Base-by-base conservation (phyloP, 2,888 invertebrate genomes). In the Sphaerophoria rueppellii region DNA sequence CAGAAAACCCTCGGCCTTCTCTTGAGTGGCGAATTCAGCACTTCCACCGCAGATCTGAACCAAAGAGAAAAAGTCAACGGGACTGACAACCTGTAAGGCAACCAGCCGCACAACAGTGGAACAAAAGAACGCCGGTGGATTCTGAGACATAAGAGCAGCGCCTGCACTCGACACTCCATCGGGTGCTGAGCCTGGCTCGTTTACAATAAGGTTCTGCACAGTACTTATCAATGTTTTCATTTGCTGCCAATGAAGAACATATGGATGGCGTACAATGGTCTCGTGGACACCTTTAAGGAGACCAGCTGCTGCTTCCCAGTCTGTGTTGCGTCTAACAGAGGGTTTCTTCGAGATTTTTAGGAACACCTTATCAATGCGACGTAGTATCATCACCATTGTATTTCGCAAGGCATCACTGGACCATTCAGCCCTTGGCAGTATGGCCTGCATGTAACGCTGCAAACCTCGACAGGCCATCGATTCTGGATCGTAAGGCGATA, bases 261-360 rank as follows among this genome's bases (percentile, higher is more conserved):
- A 99, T 0, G 98, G 98, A 92, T 98, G 98, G 86, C 96, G 95
- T 79, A 96, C 94, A 91, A 99, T 95, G 0, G 99, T 99, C 90
- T 98, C 96, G 90, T 99, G 98, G 16, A 99, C 95, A 61, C 98
- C 99, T 93, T 97, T 98, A 1, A 99, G 93, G 65, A 99, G 93
- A 24, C 97, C 96, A 58, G 98, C 97, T 0, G 99, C 98, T 0
- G 99, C 98, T 89, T 98, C 97, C 99, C 99, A 99, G 90, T 99
- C 98, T 0, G 98, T 97, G 87, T 98, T 97, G 88, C 98, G 94
- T 88, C 98, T 93, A 82, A 98, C 97, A 12, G 97, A 96, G 2
- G 98, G 95, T 91, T 99, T 99, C 92, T 99, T 99, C 54, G 98
- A 97, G 87, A 99, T 98, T 92, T 99, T 99, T 70, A 96, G 94